Percentiles rank a stretch among this genome's conserved stretches.
phyloP scores from a whole-genome alignment of 2,888 invertebrate genomes.

The Pseudanteris insignis region DNA sequence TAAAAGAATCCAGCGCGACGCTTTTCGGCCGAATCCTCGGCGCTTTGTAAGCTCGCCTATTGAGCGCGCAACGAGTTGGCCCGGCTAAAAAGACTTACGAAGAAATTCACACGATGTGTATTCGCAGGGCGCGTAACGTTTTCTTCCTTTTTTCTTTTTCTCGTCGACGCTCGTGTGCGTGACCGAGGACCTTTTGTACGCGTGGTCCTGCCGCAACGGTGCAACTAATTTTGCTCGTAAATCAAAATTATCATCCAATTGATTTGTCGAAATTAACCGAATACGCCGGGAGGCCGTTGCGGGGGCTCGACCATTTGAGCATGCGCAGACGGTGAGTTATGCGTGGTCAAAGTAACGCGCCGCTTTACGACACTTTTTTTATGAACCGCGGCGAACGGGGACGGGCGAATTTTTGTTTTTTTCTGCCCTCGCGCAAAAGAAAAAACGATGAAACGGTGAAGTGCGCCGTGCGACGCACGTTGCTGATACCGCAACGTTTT shows the following conservation, averaged over 20 bases:
- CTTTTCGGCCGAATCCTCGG: conserved; percentile 41
- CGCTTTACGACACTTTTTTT: conserved; percentile 16
- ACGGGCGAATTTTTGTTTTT: too few relatives aligned
- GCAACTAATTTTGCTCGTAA: conserved; percentile 27
- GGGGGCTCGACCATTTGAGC: conserved; percentile 18
- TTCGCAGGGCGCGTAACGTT: too few relatives aligned
- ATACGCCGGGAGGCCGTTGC: conserved; percentile 20
- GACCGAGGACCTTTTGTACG: too few relatives aligned
- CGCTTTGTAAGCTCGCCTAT: conserved; percentile 43
- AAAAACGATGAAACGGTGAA: not conserved
- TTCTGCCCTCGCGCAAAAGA: too few relatives aligned
- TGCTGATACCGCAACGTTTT: conserved; percentile 13
- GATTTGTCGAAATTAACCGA: conserved; percentile 36
- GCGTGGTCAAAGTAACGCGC: conserved; percentile 3
- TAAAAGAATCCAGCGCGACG: conserved; percentile 43
- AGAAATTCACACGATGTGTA: conserved; percentile 40
- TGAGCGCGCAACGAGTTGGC: conserved; percentile 20
- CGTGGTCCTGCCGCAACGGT: conserved; percentile 7
- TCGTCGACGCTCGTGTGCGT: too few relatives aligned
- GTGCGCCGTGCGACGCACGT: not conserved
- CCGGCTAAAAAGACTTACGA: conserved; percentile 32
- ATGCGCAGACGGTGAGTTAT: conserved; percentile 19
- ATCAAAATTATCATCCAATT: conserved; percentile 39
- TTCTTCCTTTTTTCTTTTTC: too few relatives aligned
- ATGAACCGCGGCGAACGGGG: conserved; percentile 1